Percentiles rank a stretch among this genome's conserved stretches.
Evolutionary conservation across 1,140 invertebrate species (phyloP).

Genomic region (Hydropsyche tenuis): DNA sequence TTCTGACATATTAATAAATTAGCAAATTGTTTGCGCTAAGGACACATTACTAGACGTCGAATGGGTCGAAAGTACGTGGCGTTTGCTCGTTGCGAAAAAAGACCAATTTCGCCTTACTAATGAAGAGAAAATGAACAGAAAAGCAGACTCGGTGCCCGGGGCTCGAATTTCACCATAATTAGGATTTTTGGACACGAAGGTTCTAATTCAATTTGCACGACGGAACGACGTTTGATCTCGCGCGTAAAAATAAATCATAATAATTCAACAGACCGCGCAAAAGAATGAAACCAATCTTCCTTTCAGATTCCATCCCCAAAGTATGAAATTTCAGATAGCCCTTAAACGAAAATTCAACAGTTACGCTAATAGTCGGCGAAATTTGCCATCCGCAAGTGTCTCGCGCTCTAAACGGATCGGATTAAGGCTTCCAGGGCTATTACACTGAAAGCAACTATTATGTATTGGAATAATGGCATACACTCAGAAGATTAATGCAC

Average conservation of each 20-base stretch:
- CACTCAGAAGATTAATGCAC: too few species aligned
- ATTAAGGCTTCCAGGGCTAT: too few species aligned
- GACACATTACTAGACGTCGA: neutral
- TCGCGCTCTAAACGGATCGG: too few species aligned
- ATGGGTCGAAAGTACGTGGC: neutral
- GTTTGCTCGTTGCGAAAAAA: neutral
- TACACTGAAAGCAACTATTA: too few species aligned
- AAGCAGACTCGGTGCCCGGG: neutral
- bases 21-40: neutral
- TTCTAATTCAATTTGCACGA: constrained; percentile 14
- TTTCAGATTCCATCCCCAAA: too few species aligned
- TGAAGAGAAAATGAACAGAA: constrained; percentile 20
- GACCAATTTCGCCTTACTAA: constrained; percentile 27
- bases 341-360: too few species aligned
- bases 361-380: too few species aligned
- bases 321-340: too few species aligned
- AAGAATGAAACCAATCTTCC: too few species aligned
- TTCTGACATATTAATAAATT: neutral
- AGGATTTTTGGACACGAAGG: constrained; percentile 9
- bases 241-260: neutral
- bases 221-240: neutral
- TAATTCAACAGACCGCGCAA: too few species aligned
- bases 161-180: neutral
- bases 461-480: too few species aligned
- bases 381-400: too few species aligned